phyloP scores from a whole-genome alignment of 1,140 invertebrate species.

The Steinernema khuongi region DNA sequence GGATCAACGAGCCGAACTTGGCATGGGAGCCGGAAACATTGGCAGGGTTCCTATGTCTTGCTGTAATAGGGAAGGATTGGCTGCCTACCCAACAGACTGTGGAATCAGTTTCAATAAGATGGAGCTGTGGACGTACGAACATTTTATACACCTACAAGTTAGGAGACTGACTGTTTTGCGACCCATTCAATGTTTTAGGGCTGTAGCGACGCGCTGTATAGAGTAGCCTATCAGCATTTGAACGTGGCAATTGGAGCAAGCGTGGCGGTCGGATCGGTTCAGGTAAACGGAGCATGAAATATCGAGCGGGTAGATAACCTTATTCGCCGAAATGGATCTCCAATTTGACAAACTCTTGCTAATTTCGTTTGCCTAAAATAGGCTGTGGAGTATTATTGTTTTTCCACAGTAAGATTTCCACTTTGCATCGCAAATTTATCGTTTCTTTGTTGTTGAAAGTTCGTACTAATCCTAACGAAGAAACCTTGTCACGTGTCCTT shows the following conservation, averaged over 20 bases:
- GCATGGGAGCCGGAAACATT: slow-evolving; percentile 3
- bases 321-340: too few relatives aligned
- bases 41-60: not conserved
- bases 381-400: too few relatives aligned
- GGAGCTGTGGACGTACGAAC: slow-evolving; percentile 2
- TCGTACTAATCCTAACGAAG: too few relatives aligned
- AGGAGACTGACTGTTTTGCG: not conserved
- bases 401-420: too few relatives aligned
- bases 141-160: not conserved
- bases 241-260: not conserved
- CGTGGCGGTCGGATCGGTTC: not conserved
- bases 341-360: too few relatives aligned
- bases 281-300: not conserved
- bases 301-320: too few relatives aligned
- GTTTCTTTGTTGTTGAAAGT: too few relatives aligned
- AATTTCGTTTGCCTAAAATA: too few relatives aligned
- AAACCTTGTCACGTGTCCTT: too few relatives aligned
- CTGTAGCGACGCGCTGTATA: not conserved
- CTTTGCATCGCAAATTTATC: too few relatives aligned
- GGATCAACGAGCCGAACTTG: not conserved
- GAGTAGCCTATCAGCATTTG: not conserved
- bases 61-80: not conserved
- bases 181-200: not conserved
- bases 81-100: not conserved
- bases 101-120: not conserved